Evolutionary conservation across 1,140 invertebrate species (phyloP).

Genomic region (Nephotettix cincticeps): DNA sequence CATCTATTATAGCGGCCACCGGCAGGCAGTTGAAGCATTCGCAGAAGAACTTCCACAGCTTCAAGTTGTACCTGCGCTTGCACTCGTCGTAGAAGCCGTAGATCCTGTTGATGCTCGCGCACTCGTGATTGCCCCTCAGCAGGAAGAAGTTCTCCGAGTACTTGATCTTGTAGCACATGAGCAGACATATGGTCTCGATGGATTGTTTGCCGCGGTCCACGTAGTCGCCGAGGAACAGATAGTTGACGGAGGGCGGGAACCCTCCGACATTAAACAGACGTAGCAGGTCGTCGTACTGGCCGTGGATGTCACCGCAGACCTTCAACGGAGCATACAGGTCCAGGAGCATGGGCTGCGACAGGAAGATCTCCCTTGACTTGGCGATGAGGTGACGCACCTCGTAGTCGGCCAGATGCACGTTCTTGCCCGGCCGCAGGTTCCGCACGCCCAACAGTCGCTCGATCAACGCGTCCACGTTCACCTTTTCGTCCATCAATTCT

Average conservation of each 20-base stretch:
- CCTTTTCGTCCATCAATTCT: slow-evolving; percentile 66
- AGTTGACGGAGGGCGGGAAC: slow-evolving; percentile 95
- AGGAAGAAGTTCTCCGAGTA: slow-evolving; percentile 95
- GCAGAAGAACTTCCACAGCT: slow-evolving; percentile 86
- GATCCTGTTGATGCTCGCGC: slow-evolving; percentile 83
- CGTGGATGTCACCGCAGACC: slow-evolving; percentile 72
- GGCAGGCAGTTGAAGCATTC: slow-evolving; percentile 41
- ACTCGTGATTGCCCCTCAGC: slow-evolving; percentile 84
- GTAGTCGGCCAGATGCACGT: slow-evolving; percentile 66
- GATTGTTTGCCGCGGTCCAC: slow-evolving; percentile 88
- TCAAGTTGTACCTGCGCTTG: slow-evolving; percentile 80
- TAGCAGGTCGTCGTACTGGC: slow-evolving; percentile 89
- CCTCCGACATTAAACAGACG: slow-evolving; percentile 95
- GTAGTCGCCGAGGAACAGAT: slow-evolving; percentile 93
- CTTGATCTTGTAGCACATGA: slow-evolving; percentile 93
- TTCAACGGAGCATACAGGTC: slow-evolving; percentile 53
- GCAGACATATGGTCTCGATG: slow-evolving; percentile 79
- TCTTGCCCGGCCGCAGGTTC: slow-evolving; percentile 65
- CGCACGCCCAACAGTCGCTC: slow-evolving; percentile 85
- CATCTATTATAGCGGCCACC: slow-evolving; percentile 48
- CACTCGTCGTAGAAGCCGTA: slow-evolving; percentile 93
- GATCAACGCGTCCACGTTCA: slow-evolving; percentile 94
- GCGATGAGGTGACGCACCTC: slow-evolving; percentile 51
- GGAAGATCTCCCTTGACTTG: slow-evolving; percentile 58
- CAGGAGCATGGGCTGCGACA: slow-evolving; percentile 65